Evolutionary conservation across 1,140 invertebrate species (phyloP), one percentile per base, ranked within the genome.

Genomic region (Calephelis virginiensis): DNA sequence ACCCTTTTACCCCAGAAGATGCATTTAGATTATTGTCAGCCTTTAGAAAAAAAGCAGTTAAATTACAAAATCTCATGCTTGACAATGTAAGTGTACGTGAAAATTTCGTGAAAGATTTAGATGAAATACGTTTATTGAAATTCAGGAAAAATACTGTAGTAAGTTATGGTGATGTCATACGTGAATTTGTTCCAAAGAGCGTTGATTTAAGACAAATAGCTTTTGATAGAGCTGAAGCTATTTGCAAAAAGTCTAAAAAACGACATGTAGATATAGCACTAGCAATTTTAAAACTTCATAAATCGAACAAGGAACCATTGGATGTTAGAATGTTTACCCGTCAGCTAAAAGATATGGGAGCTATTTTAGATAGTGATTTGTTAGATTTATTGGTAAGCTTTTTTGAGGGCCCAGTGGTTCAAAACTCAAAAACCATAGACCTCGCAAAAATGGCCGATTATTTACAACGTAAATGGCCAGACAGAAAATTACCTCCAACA

Each of bases 1-100:
- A 92, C 75, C 85, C 86, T 6, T 75, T 90, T 65, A 80, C 85
- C 11, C 78, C 83, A 6, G 75, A 76, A 11, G 89, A 92, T 66
- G 85, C 89, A 13, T 17, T 80, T 40, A 67, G 63, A 37, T 49
- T 89, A 7, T 67, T 89, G n/a, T 38, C 59, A 4, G 82, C 79
- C 71, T 67, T 86, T 49, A 81, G 75, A 65, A 63, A 56, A 8
- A 63, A 70, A 43, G 63, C 53, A 40, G 81, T 85, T 1, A 82
- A 82, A 76, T 60, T 87, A 5, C 73, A 77, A 66, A 77, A 77
- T 63, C 48, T 87, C 38, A 67, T 81, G 8, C 75, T 89, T 78
- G 81, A 87, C 1, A 80, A 80, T 53, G 74, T 89, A 12, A 72
- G 71, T 45, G 81, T 89, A 1, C 66, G 73, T 63, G 61, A 48